Percentiles rank a stretch among this genome's conserved stretches.
These are phyloP conservation scores for Pristionchus arcanus DNA, from an alignment of 2,888 invertebrate genomes.

Conservation along the genomic window DNA sequence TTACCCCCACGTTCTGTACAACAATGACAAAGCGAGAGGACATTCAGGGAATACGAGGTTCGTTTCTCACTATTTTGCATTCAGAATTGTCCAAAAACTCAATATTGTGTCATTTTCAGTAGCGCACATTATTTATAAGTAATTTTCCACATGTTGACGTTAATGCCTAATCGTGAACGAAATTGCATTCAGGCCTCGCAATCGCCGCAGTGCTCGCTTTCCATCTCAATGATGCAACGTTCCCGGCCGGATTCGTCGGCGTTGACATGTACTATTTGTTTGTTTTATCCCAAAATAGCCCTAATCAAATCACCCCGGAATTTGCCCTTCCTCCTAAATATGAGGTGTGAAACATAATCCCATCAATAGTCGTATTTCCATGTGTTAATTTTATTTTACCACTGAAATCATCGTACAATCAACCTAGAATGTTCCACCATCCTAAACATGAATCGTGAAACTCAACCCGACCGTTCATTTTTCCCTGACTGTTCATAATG, in stretches of 20 bases:
- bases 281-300: neutral
- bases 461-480: too few relatives aligned
- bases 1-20: neutral
- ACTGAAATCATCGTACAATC: too few relatives aligned
- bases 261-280: constrained; percentile 27
- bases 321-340: neutral
- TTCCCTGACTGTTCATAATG: too few relatives aligned
- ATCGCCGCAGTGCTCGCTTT: constrained; percentile 22
- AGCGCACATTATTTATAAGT: too few relatives aligned
- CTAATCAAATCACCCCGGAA: neutral
- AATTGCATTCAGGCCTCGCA: neutral
- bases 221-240: neutral
- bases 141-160: too few relatives aligned
- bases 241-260: constrained; percentile 25
- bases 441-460: neutral
- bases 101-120: too few relatives aligned
- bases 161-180: neutral
- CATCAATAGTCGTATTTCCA: too few relatives aligned
- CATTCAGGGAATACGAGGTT: neutral
- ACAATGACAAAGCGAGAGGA: neutral
- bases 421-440: neutral
- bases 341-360: neutral
- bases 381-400: too few relatives aligned
- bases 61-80: neutral
- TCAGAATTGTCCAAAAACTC: too few relatives aligned